A percentile compares a stretch with the other conserved stretches of the same genome.
phyloP scores from a whole-genome alignment of 2,888 invertebrate species.

The Buathra laborator region DNA sequence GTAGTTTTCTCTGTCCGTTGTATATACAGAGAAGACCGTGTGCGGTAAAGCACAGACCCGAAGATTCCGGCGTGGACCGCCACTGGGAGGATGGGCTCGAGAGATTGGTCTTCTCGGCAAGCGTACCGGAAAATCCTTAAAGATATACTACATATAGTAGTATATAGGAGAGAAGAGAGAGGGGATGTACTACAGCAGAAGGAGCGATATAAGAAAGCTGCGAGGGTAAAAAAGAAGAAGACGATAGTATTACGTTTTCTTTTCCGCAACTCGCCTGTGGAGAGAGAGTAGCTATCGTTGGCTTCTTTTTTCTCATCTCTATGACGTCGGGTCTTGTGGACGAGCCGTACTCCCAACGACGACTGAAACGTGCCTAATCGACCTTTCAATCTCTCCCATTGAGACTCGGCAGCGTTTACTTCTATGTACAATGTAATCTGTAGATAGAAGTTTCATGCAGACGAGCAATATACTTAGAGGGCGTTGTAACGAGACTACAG shows the following conservation, averaged over 20 bases:
- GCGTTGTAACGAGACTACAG: constrained; percentile 37
- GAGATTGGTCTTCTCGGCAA: constrained; percentile 44
- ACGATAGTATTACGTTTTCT: constrained; percentile 46
- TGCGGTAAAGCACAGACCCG: constrained; percentile 24
- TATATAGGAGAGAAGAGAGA: not conserved
- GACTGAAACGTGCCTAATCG: constrained; percentile 59
- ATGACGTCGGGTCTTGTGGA: constrained; percentile 3
- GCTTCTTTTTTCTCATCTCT: constrained; percentile 49
- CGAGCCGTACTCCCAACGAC: constrained; percentile 6
- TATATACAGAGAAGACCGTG: not conserved
- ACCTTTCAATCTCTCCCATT: constrained; percentile 58
- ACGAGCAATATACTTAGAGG: constrained; percentile 47
- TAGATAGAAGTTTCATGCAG: constrained; percentile 17
- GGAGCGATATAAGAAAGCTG: constrained; percentile 17
- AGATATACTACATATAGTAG: constrained; percentile 50
- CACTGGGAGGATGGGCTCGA: constrained; percentile 10
- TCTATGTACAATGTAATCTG: constrained; percentile 19
- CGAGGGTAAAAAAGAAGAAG: constrained; percentile 26
- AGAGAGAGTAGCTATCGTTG: not conserved
- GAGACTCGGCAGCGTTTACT: constrained; percentile 33
- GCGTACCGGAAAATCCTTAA: constrained; percentile 58
- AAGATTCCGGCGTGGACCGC: constrained; percentile 10
- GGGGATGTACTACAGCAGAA: not conserved
- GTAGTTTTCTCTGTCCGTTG: constrained; percentile 5
- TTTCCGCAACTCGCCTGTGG: constrained; percentile 18